Evolutionary conservation across 2,797 vertebrate species (phyloP), one percentile per base, ranked within the genome.

Genomic region (Xiphophorus birchmanni): DNA sequence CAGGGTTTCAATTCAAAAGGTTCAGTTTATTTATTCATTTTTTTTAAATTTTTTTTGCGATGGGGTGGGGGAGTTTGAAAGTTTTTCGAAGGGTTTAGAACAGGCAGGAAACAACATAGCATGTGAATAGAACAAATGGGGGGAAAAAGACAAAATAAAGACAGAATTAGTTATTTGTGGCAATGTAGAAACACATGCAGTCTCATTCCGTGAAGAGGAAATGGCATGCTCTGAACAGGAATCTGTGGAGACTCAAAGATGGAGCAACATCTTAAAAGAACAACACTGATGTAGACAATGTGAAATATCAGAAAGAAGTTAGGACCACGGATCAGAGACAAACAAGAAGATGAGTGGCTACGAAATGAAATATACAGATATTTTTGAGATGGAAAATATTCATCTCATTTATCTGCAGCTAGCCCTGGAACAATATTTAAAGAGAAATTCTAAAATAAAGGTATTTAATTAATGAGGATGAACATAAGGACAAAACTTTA

Each of bases 91-190:
- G 91, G 95, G 95, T 95, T 96, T 95, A 96, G 94, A 94, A 95
- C 94, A 95, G 95, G 95, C 91, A 92, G 94, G 95, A 95, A 95
- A 96, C 92, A 94, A 96, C 95, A 95, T 87, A 95, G 96, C 86
- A 93, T 91, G 95, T 93, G 95, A 94, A 95, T 94, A 95, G 94
- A 96, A 96, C 94, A 94, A 96, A 97, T 95, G 91, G 92, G 93
- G 91, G 91, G 88, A 88, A 91, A 96, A 96, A 97, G 96, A 96
- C 94, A 97, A 97, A 98, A 97, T 98, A 99, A 97, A 98, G 96
- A 97, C 96, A 98, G 95, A 96, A 97, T 99, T 99, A 99, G 98
- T 99, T 96, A 95, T 96, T 95, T 95, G 96, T 96, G 95, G 95
- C 96, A 95, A 96, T 96, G 96, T 95, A 91, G 4, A 92, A 96